phyloP scores from a whole-genome alignment of 2,797 vertebrate genomes.

The Micrastur ruficollis region DNA sequence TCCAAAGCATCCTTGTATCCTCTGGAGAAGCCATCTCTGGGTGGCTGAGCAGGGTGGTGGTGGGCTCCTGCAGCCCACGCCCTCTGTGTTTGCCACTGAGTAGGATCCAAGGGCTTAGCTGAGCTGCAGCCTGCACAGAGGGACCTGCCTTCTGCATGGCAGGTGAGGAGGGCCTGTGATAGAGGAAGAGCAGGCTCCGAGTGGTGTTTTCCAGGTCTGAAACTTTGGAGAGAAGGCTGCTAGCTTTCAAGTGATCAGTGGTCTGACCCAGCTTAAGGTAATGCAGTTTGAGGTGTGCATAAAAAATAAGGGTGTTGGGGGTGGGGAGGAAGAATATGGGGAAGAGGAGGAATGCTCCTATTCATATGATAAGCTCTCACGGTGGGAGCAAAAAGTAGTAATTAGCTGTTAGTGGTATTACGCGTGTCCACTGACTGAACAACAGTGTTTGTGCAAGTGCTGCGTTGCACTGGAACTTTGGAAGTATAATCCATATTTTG shows the following conservation, averaged over 20 bases:
- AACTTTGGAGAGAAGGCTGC: not conserved
- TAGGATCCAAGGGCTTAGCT: not conserved
- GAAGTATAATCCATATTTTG: not conserved
- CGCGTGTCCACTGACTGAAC: fast-evolving
- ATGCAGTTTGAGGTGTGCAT: not conserved
- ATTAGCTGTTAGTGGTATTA: not conserved
- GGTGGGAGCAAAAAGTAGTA: not conserved
- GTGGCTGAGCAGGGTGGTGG: not conserved
- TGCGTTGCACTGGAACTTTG: not conserved
- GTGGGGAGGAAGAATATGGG: not conserved
- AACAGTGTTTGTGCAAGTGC: not conserved
- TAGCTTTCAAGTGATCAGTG: not conserved
- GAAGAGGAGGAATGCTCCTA: not conserved
- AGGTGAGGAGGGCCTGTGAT: not conserved
- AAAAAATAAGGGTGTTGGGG: not conserved
- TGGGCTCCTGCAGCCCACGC: not conserved
- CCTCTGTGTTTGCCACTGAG: not conserved
- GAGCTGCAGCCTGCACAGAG: not conserved
- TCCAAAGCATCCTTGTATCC: not conserved
- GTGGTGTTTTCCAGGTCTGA: not conserved
- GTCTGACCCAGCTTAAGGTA: not conserved
- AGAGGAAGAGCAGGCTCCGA: not conserved
- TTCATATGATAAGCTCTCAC: fast-evolving
- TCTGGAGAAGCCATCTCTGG: not conserved
- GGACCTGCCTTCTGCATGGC: not conserved